Evolutionary conservation across 2,888 invertebrate genomes (phyloP), one percentile per base, ranked within the genome.

Genomic region (Panopea generosa): DNA sequence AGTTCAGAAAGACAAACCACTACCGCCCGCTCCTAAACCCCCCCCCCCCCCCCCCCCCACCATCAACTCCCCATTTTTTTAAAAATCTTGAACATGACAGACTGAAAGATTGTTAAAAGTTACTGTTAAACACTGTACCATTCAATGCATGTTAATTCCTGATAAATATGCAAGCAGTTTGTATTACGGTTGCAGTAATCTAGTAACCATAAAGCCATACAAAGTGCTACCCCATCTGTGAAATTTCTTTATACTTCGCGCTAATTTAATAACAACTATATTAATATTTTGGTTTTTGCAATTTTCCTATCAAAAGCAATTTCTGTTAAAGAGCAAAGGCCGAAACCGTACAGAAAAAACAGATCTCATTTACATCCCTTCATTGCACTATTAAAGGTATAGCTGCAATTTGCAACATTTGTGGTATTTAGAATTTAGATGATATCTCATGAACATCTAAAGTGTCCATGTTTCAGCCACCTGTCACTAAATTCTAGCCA

Each of bases 351-450:
- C 11, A 33, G 53, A 27, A 49, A 56, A 60, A 59, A 52, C 45
- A 33, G 4, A 40, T 24, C 65, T 61, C 61, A 70, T 69, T 75
- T 75, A 56, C 65, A 65, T 63, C 60, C 24, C 60, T 66, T 70
- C 70, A 53, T 47, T 27, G 38, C 4, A 7, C 55, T 59, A 69
- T 65, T 65, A 63, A 70, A 70, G 65, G 55, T 69, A 70, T 50
- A 20, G 52, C 43, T 57, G 65, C 52, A 70, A 73, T 73, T 68
- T 73, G 77, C 57, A 73, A 61, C 77, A 77, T 77, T 77, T 77
- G 73, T 73, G 61, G 56, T 61, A 65, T 66, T 70, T 63, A 70
- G 56, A 63, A 56, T 70, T 70, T 56, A 57, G 66, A 66, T 69
- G 50, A 27, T 77, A 77, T 73, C 77, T 50, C 43, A 6, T 29